Evolutionary conservation across 1,140 invertebrate genomes (phyloP), one percentile per base, ranked within the genome.

Genomic region (Caenorhabditis brenneri): DNA sequence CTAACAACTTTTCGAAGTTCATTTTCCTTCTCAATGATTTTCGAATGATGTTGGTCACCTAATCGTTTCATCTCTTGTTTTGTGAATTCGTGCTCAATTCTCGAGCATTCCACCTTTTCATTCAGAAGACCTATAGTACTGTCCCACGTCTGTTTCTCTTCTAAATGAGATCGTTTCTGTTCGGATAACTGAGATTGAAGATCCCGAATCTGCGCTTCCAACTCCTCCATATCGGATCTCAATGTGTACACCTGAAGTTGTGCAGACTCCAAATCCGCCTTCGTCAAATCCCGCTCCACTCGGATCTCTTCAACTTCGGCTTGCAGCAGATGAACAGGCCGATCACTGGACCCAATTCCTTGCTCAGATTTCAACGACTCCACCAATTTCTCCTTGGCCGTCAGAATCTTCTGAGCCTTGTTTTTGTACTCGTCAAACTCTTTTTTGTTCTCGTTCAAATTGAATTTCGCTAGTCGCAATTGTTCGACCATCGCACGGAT

Each of bases 361-460:
- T 83, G 82, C 69, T 85, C 84, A 3, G 55, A 65, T 24, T 85
- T 85, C 53, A 85, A 36, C 15, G 79, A 81, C 24, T 85, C 84
- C 48, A 85, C 69, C 15, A 85, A 33, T 31, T 81, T 85, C 69
- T 85, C 84, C 46, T 85, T 85, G 7, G 84, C 80, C 78, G 84
- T 58, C 24, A 85, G 33, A 29, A 85, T 85, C 46, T 85, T 85
- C 84, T 85, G 84, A 12, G 84, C 84, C 42, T 85, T 85, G 24
- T 85, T 60, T 27, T 85, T 85, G 46, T 85, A 85, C 33, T 78
- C 84, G 42, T 85, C 84, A 60, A 85, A 85, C 42, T 85, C 84
- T 46, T 81, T 85, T 31, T 85, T 85, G 31, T 85, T 85, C 65
- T 85, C 84, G 27, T 46, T 78, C 55, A 85, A 46, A 60, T 85